Conservation (phyloP, 23 tunicate genomes). For the Ascidia mentula region DNA sequence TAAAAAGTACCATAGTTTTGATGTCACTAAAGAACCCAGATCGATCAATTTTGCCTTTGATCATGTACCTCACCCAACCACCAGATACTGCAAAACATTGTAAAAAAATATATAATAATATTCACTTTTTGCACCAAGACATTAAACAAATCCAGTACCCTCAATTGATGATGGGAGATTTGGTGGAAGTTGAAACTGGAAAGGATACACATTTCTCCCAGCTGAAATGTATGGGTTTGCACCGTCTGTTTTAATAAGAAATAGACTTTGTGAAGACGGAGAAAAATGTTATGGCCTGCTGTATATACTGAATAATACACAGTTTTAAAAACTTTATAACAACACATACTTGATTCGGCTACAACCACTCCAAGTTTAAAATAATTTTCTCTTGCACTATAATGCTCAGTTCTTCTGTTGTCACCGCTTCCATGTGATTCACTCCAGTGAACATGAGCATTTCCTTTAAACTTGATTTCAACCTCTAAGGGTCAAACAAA, state of each 20-base stretch:
- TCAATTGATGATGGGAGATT: slow-evolving; percentile 47
- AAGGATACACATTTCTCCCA: background rate
- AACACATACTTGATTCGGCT: background rate
- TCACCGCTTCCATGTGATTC: slow-evolving; percentile 44
- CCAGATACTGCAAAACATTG: slow-evolving; percentile 28
- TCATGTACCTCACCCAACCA: slow-evolving; percentile 43
- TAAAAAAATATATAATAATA: no score
- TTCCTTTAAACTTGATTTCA: slow-evolving; percentile 43
- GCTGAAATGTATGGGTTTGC: background rate
- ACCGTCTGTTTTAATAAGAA: no score
- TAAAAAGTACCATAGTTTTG: slow-evolving; percentile 36
- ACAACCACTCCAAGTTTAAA: slow-evolving; percentile 27
- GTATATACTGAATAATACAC: no score
- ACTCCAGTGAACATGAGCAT: slow-evolving; percentile 72
- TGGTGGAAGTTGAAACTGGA: background rate
- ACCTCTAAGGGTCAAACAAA: slow-evolving; percentile 23
- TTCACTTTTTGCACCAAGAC: no score
- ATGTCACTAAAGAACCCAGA: slow-evolving; percentile 49
- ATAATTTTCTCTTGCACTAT: slow-evolving; percentile 48
- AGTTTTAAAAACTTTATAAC: no score
- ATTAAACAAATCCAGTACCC: no score
- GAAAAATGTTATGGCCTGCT: background rate
- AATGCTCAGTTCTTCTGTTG: slow-evolving; percentile 38
- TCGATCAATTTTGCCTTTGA: slow-evolving; percentile 40
- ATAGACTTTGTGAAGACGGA: background rate